phyloP scores from a whole-genome alignment of 2,797 vertebrate species.

The Heterohyrax brucei region DNA sequence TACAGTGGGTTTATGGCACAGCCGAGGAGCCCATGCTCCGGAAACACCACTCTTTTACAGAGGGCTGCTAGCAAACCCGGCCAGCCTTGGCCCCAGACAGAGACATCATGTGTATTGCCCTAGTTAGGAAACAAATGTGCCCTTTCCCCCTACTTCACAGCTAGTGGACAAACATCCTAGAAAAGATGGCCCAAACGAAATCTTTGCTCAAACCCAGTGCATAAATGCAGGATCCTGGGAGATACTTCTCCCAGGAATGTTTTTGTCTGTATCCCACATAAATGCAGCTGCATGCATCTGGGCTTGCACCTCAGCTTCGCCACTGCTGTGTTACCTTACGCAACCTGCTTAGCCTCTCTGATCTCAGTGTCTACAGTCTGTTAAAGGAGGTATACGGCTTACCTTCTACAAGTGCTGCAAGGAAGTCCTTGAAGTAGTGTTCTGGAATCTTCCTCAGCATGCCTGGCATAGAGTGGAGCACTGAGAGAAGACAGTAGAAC shows the following conservation, averaged over 20 bases:
- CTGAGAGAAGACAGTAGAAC: neutral
- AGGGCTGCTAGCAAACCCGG: too few species aligned
- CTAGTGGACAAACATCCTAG: neutral
- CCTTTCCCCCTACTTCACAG: too few species aligned
- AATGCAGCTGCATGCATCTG: neutral
- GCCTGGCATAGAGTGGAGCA: rapidly evolving
- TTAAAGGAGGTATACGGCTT: neutral
- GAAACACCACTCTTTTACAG: neutral
- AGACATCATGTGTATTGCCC: neutral
- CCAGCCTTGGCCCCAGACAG: neutral
- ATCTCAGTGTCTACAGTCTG: neutral
- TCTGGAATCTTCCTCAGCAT: rapidly evolving
- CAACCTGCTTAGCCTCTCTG: neutral
- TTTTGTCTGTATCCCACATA: neutral
- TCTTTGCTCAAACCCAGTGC: neutral
- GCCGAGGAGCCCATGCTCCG: neutral
- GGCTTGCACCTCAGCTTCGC: neutral
- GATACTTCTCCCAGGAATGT: rapidly evolving
- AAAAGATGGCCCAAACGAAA: neutral
- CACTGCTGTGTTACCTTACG: neutral
- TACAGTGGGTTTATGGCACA: too few species aligned
- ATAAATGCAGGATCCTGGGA: neutral
- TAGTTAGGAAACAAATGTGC: too few species aligned
- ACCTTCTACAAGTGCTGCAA: neutral
- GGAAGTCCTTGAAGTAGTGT: rapidly evolving